A percentile compares a stretch with the other conserved stretches of the same genome.
These are phyloP conservation scores for Hypocryptadius cinnamomeus DNA, from an alignment of 2,113 vertebrate species.

Conservation along the genomic window DNA sequence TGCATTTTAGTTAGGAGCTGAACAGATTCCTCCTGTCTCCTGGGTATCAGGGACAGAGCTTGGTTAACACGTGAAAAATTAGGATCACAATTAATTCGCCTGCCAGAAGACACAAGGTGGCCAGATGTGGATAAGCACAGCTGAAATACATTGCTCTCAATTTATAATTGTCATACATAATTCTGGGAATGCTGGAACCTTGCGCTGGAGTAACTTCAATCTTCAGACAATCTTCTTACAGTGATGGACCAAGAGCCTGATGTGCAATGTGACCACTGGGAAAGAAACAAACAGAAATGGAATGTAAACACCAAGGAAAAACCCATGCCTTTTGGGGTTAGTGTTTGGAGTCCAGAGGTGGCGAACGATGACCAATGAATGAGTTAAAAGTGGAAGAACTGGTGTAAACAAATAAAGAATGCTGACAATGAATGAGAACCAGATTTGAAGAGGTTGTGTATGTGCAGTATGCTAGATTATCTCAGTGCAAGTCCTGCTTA, in stretches of 20 bases:
- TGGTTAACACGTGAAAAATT: not conserved
- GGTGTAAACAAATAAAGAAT: conserved; percentile 57
- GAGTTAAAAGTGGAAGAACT: conserved; percentile 25
- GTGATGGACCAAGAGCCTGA: not conserved
- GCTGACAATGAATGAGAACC: conserved; percentile 36
- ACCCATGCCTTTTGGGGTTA: not conserved
- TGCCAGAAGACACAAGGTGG: not conserved
- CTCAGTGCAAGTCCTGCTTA: conserved; percentile 24
- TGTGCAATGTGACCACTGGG: not conserved
- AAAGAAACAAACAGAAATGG: conserved; percentile 28
- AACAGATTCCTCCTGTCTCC: not conserved
- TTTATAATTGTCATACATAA: not conserved
- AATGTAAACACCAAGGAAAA: conserved; percentile 32
- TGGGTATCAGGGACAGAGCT: not conserved
- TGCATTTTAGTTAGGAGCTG: not conserved
- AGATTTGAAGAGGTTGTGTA: conserved; percentile 33
- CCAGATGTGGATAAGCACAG: conserved; percentile 12
- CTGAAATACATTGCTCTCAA: not conserved
- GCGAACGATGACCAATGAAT: conserved; percentile 1
- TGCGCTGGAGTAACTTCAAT: not conserved
- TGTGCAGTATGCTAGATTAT: conserved; percentile 29
- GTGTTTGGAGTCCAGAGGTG: conserved; percentile 2
- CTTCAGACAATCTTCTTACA: not conserved
- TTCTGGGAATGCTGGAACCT: conserved; percentile 5
- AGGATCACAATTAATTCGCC: not conserved